A percentile compares a stretch with the other conserved stretches of the same genome.
phyloP scores from a whole-genome alignment of 53 echinoderm and acorn worm species.

The Arbacia lixula region DNA sequence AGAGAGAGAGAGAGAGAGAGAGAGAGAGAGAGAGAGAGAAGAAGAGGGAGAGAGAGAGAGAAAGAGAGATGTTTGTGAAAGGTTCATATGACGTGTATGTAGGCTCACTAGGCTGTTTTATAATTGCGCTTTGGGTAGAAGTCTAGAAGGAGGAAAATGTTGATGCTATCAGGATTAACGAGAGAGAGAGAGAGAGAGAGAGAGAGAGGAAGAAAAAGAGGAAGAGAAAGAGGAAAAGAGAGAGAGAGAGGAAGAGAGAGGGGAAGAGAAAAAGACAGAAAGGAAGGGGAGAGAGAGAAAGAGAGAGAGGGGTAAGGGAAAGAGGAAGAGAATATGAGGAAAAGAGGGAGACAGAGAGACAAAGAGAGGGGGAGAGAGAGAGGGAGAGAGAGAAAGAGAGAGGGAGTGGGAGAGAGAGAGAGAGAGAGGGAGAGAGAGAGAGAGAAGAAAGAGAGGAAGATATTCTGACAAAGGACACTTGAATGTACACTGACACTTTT shows the following conservation, averaged over 20 bases:
- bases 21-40: background rate
- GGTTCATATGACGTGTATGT: too few species aligned
- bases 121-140: background rate
- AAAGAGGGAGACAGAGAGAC: background rate
- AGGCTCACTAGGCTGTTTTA: background rate
- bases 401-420: background rate
- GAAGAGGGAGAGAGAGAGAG: background rate
- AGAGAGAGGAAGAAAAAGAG: background rate
- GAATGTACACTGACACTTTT: too few species aligned
- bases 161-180: background rate
- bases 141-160: background rate
- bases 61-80: too few species aligned
- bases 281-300: background rate
- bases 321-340: background rate
- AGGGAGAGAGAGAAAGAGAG: background rate
- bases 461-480: too few species aligned
- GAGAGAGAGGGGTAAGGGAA: background rate
- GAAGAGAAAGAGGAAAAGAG: background rate
- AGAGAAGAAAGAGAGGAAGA: background rate
- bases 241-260: constrained; percentile 9
- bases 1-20: background rate
- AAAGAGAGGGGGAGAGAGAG: background rate
- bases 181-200: background rate
- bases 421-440: background rate
- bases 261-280: background rate